phyloP scores from a whole-genome alignment of 2,888 invertebrate genomes.

The Drosophila lacicola region DNA sequence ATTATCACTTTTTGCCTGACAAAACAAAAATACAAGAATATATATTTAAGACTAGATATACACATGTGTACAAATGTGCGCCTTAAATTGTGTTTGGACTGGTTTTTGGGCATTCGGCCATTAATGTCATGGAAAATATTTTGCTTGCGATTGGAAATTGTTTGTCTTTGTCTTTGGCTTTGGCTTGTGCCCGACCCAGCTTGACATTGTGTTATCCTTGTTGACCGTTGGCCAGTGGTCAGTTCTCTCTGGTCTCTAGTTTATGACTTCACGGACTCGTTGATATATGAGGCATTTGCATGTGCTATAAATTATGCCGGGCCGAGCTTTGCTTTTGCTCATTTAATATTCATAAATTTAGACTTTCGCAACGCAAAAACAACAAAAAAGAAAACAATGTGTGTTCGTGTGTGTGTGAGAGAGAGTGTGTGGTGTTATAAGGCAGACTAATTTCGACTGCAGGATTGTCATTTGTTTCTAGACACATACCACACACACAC shows the following conservation, averaged over 20 bases:
- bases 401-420: background rate
- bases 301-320: conserved; percentile 71
- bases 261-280: conserved; percentile 67
- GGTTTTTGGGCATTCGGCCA: conserved; percentile 51
- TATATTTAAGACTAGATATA: conserved; percentile 16
- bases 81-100: conserved; percentile 38
- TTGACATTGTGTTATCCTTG: conserved; percentile 68
- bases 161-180: conserved; percentile 54
- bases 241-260: conserved; percentile 31
- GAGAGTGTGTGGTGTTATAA: conserved; percentile 15
- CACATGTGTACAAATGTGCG: conserved; percentile 10
- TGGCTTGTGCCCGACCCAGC: conserved; percentile 33
- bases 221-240: conserved; percentile 49
- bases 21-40: conserved; percentile 46
- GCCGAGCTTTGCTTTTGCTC: conserved; percentile 53
- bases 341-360: conserved; percentile 80
- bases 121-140: conserved; percentile 75
- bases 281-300: conserved; percentile 78
- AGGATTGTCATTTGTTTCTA: conserved; percentile 67
- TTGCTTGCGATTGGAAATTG: conserved; percentile 76
- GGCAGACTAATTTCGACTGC: conserved; percentile 65
- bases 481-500: background rate
- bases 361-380: conserved; percentile 32
- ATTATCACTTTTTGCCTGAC: conserved; percentile 60
- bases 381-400: conserved; percentile 29